Conservation (phyloP, 2,113 vertebrate species). For the Tringa solitaria region DNA sequence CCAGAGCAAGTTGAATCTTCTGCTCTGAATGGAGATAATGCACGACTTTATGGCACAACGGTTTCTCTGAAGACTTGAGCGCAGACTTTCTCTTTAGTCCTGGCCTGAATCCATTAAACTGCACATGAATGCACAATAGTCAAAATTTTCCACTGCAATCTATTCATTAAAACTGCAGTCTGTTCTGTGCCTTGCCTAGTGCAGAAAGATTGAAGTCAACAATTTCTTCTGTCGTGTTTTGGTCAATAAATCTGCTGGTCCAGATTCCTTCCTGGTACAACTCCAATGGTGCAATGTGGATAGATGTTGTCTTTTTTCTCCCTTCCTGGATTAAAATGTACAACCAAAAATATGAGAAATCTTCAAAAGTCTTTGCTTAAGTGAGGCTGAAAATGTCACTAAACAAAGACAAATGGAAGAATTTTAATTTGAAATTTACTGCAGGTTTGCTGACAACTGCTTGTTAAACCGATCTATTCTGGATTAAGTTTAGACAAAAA, state of each 20-base stretch:
- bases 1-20: not conserved
- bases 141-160: slow-evolving; percentile 9
- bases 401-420: not conserved
- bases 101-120: slow-evolving; percentile 16
- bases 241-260: slow-evolving; percentile 20
- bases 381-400: not conserved
- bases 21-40: not conserved
- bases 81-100: slow-evolving; percentile 14
- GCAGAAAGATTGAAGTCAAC: not conserved
- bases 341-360: not conserved
- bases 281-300: not conserved
- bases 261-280: not conserved
- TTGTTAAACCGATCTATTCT: not conserved
- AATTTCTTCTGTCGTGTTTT: slow-evolving; percentile 36
- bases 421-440: not conserved
- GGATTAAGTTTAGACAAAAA: not conserved
- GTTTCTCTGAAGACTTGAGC: not conserved
- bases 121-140: not conserved
- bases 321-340: not conserved
- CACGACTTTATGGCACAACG: not conserved
- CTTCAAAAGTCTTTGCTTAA: not conserved
- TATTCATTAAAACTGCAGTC: not conserved
- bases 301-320: not conserved
- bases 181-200: not conserved
- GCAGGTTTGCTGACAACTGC: not conserved